A percentile compares a stretch with the other conserved stretches of the same genome.
Evolutionary conservation across 2,797 vertebrate species (phyloP).

Genomic region (Malacoctenus gilli): DNA sequence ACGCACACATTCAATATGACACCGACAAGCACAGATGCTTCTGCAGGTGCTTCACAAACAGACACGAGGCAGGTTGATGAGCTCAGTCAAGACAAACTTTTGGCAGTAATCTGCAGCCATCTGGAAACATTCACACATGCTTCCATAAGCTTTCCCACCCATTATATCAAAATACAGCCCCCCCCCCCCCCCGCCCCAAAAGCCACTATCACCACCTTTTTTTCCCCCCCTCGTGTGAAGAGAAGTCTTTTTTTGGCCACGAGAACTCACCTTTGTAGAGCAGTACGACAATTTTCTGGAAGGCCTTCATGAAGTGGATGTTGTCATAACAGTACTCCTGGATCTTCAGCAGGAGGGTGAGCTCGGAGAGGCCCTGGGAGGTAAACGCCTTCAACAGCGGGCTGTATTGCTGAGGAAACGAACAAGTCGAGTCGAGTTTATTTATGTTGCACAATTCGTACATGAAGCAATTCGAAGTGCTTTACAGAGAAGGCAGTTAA

Average conservation of each 20-base stretch:
- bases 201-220: no score
- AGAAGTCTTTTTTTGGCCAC: no score
- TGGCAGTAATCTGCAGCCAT: constrained; percentile 61
- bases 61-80: constrained; percentile 47
- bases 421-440: constrained; percentile 16
- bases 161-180: no score
- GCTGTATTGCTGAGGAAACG: constrained; percentile 88
- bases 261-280: constrained; percentile 92
- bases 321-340: constrained; percentile 96
- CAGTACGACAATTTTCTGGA: constrained; percentile 95
- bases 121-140: constrained; percentile 47
- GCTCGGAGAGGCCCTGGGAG: constrained; percentile 91
- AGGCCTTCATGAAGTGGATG: constrained; percentile 97
- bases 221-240: no score
- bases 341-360: constrained; percentile 92
- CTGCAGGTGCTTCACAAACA: constrained; percentile 56
- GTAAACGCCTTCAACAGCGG: constrained; percentile 93
- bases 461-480: no score
- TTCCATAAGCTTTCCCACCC: constrained; percentile 19
- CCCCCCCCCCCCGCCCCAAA: no score
- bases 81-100: constrained; percentile 60
- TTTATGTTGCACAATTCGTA: no score
- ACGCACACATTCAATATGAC: constrained; percentile 14
- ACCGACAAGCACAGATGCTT: constrained; percentile 56
- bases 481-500: no score